A percentile compares a stretch with the other conserved stretches of the same genome.
These are phyloP conservation scores for Epizoanthus ramosus DNA, from an alignment of 92 coral and sea anemone genomes.

Conservation along the genomic window DNA sequence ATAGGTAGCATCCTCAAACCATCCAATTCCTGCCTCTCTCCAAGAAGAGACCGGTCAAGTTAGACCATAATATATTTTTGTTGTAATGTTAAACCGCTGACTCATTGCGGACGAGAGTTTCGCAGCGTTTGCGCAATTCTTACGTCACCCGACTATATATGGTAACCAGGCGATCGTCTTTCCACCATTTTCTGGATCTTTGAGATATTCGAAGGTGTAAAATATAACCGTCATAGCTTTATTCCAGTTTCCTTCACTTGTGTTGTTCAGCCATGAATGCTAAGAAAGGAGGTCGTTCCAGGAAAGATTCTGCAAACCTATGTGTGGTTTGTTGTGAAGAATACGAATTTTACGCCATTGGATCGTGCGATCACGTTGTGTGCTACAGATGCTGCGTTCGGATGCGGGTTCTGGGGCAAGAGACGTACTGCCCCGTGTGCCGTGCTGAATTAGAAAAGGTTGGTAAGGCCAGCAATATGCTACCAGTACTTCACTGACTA, in stretches of 20 bases:
- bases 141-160: slow-evolving; percentile 34
- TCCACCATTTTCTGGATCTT: slow-evolving; percentile 13
- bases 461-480: neutral
- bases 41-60: slow-evolving; percentile 35
- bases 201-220: neutral
- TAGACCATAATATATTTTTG: slow-evolving; percentile 70
- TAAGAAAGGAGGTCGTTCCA: slow-evolving; percentile 33
- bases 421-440: slow-evolving; percentile 92
- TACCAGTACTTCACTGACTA: too few species aligned
- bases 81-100: slow-evolving; percentile 49
- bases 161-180: neutral
- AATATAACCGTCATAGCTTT: neutral
- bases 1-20: slow-evolving; percentile 74
- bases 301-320: slow-evolving; percentile 65
- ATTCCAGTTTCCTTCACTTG: neutral
- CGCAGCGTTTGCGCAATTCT: neutral
- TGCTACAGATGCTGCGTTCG: slow-evolving; percentile 92
- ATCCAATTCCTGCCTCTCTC: neutral
- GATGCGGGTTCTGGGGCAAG: slow-evolving; percentile 86
- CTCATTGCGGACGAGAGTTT: slow-evolving; percentile 16
- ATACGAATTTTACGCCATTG: slow-evolving; percentile 82
- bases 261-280: neutral
- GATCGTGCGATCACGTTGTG: slow-evolving; percentile 90
- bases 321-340: slow-evolving; percentile 98
- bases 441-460: slow-evolving; percentile 84